Evolutionary conservation across 2,113 vertebrate genomes (phyloP).

Genomic region (Ginglymostoma cirratum): DNA sequence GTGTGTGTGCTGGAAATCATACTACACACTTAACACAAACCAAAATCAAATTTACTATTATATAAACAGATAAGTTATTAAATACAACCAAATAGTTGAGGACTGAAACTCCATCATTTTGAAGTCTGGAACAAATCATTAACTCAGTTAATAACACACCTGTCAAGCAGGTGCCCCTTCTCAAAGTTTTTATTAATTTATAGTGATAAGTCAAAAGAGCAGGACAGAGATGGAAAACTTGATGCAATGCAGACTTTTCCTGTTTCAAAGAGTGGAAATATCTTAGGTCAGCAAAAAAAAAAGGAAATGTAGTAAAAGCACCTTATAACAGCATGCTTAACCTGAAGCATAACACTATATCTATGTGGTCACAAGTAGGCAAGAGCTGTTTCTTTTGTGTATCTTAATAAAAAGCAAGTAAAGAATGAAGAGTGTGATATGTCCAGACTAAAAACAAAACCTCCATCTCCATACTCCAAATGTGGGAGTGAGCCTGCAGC

Average conservation of each 20-base stretch:
- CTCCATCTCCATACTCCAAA: neutral
- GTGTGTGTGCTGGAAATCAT: too few species aligned
- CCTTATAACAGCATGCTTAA: neutral
- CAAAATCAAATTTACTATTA: neutral
- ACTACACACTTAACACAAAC: neutral
- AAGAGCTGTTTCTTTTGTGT: neutral
- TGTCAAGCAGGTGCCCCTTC: neutral
- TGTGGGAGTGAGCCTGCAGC: neutral
- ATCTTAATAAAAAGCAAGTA: neutral
- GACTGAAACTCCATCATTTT: neutral
- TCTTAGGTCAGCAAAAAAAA: constrained; percentile 26
- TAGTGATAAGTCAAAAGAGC: neutral
- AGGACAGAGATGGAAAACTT: neutral
- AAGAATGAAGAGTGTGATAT: neutral
- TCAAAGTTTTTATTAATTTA: neutral
- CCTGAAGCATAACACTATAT: neutral
- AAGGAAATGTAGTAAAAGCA: neutral
- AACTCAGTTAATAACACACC: neutral
- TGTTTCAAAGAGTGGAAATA: neutral
- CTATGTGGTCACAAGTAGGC: neutral
- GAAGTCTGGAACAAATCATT: neutral
- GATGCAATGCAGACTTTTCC: constrained; percentile 27
- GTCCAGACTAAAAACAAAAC: neutral
- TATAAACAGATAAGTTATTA: neutral
- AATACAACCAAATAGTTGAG: neutral